These are phyloP conservation scores for Hippocampus guttulatus DNA, from an alignment of 2,113 vertebrate genomes.

Conservation along the genomic window DNA sequence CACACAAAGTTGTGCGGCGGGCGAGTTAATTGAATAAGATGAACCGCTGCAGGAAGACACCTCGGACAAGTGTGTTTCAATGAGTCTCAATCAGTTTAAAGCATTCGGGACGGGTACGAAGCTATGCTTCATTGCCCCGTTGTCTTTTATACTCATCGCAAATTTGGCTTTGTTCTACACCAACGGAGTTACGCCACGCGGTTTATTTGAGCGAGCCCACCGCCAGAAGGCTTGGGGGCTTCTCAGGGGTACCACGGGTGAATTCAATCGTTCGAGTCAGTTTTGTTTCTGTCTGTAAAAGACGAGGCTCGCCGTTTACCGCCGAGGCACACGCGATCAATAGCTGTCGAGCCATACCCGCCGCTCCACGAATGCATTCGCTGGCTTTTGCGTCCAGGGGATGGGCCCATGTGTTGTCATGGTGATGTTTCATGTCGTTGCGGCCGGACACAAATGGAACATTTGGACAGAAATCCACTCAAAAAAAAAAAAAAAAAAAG, in stretches of 20 bases:
- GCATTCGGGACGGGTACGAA: too few species aligned
- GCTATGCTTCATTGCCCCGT: too few species aligned
- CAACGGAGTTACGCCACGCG: not conserved
- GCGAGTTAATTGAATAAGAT: too few species aligned
- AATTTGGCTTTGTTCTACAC: not conserved
- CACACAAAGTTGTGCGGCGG: too few species aligned
- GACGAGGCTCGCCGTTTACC: not conserved
- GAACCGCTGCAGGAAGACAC: too few species aligned
- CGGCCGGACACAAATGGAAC: conserved; percentile 19
- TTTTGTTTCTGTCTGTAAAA: not conserved
- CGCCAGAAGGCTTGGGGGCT: not conserved
- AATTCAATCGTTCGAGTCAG: conserved; percentile 1
- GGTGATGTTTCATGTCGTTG: not conserved
- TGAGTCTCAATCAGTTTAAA: too few species aligned
- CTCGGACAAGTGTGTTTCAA: too few species aligned
- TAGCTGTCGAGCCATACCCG: not conserved
- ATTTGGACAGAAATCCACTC: conserved; percentile 36
- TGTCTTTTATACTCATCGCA: not conserved
- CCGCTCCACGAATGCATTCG: not conserved
- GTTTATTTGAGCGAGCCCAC: not conserved
- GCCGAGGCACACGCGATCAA: not conserved
- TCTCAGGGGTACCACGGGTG: not conserved
- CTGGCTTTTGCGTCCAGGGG: not conserved
- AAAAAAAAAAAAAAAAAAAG: conserved; percentile 21
- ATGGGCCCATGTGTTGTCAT: not conserved